Conservation (phyloP, 2,113 vertebrate genomes). For the Phodopus roborovskii region DNA sequence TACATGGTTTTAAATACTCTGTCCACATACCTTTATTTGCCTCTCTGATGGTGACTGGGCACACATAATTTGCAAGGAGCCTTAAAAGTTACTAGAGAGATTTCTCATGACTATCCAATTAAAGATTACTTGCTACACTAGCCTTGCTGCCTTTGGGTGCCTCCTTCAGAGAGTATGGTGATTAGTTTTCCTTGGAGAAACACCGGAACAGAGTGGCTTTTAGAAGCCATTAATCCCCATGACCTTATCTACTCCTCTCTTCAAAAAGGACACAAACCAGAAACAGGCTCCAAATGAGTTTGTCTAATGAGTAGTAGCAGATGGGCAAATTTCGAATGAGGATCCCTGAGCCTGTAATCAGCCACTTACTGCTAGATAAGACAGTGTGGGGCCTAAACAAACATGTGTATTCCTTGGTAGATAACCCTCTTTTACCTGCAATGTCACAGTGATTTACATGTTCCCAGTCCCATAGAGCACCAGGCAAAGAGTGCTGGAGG, state of each 20-base stretch:
- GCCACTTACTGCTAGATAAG: not conserved
- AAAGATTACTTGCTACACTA: not conserved
- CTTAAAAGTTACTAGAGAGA: not conserved
- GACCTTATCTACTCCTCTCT: constrained; percentile 13
- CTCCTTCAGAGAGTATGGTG: not conserved
- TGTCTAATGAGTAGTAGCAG: constrained; percentile 29
- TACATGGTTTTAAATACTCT: not conserved
- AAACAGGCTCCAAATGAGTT: constrained; percentile 18
- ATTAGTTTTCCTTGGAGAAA: constrained; percentile 22
- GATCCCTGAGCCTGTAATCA: not conserved
- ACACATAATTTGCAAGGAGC: not conserved
- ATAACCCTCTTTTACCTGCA: not conserved
- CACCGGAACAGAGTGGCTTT: not conserved
- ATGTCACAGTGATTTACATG: not conserved
- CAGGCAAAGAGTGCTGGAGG: not conserved
- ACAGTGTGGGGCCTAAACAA: not conserved
- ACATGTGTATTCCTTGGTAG: fast-evolving
- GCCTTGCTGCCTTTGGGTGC: not conserved
- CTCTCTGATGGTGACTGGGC: not conserved
- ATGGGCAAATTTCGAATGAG: not conserved
- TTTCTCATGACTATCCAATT: not conserved
- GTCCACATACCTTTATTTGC: not conserved
- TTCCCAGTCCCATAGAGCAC: too few relatives aligned
- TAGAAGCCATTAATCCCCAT: constrained; percentile 14
- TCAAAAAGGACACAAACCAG: constrained; percentile 43